Conservation (phyloP, 1,140 invertebrate genomes). For the Bombyx mandarina region DNA sequence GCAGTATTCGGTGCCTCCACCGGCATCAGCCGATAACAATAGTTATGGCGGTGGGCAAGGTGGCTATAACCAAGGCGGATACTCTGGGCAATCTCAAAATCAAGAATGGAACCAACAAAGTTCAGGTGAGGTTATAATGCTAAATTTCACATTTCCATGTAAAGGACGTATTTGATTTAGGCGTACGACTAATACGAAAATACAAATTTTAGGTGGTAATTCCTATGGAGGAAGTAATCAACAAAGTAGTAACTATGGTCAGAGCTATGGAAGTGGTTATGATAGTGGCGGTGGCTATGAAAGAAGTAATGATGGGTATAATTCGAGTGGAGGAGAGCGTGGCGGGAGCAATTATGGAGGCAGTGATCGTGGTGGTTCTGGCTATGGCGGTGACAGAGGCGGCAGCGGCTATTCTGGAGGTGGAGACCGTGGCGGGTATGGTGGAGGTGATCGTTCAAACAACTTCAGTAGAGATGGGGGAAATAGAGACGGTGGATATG, state of each 20-base stretch:
- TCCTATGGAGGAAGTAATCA: constrained; percentile 33
- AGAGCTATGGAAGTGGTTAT: constrained; percentile 40
- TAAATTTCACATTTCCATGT: neutral
- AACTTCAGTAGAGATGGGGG: constrained; percentile 64
- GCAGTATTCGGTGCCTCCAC: constrained; percentile 58
- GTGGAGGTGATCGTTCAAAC: constrained; percentile 62
- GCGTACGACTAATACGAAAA: neutral
- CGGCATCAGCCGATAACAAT: constrained; percentile 40
- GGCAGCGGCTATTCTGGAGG: constrained; percentile 45
- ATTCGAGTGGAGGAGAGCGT: constrained; percentile 35
- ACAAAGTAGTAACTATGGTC: constrained; percentile 42
- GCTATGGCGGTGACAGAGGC: constrained; percentile 35
- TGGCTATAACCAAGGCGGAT: constrained; percentile 42
- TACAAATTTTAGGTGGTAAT: constrained; percentile 26
- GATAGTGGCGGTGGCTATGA: constrained; percentile 44
- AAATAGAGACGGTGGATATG: constrained; percentile 60
- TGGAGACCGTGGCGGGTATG: constrained; percentile 56
- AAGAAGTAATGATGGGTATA: constrained; percentile 45
- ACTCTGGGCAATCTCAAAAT: constrained; percentile 33
- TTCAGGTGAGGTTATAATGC: constrained; percentile 30
- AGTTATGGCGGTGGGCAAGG: constrained; percentile 39
- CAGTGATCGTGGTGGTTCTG: constrained; percentile 36
- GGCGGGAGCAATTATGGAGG: constrained; percentile 41
- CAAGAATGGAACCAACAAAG: constrained; percentile 49
- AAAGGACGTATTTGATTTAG: neutral